Evolutionary conservation across 2,888 invertebrate genomes (phyloP).

Genomic region (Amphiduros pacificus): DNA sequence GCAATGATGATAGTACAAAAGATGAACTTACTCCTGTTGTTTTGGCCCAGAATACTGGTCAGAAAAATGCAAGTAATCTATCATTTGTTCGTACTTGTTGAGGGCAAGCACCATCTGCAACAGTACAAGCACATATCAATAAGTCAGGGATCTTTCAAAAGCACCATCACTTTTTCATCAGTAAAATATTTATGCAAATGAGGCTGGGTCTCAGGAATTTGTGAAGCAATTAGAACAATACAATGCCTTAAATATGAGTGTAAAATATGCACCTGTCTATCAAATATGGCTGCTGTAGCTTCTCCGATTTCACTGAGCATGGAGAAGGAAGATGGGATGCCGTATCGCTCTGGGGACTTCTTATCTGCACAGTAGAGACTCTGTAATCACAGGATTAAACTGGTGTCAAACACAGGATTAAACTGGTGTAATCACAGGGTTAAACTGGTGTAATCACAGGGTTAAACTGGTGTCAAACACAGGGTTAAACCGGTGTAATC

Average conservation of each 20-base stretch:
- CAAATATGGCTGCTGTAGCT: constrained; percentile 81
- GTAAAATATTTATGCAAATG: background rate
- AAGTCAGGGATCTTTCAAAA: background rate
- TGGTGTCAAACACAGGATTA: too few species aligned
- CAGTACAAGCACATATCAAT: background rate
- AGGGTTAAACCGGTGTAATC: too few species aligned
- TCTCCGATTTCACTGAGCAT: constrained; percentile 83
- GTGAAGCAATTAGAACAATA: too few species aligned
- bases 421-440: too few species aligned
- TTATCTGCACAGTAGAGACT: constrained; percentile 30
- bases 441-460: too few species aligned
- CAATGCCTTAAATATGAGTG: too few species aligned
- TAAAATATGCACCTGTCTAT: constrained; percentile 69
- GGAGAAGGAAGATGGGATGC: constrained; percentile 70
- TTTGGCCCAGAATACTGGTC: constrained; percentile 93
- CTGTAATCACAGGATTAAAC: too few species aligned
- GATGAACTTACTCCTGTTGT: constrained; percentile 77
- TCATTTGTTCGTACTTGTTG: constrained; percentile 75
- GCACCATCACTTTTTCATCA: background rate
- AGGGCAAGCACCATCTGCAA: constrained; percentile 52
- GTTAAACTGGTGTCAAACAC: too few species aligned
- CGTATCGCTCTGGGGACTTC: constrained; percentile 65
- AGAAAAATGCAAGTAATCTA: constrained; percentile 96
- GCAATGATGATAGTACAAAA: background rate
- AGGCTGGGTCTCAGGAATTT: background rate